Percentiles rank a stretch among this genome's conserved stretches.
phyloP scores from a whole-genome alignment of 1,140 invertebrate genomes.

The Drosophila saltans region DNA sequence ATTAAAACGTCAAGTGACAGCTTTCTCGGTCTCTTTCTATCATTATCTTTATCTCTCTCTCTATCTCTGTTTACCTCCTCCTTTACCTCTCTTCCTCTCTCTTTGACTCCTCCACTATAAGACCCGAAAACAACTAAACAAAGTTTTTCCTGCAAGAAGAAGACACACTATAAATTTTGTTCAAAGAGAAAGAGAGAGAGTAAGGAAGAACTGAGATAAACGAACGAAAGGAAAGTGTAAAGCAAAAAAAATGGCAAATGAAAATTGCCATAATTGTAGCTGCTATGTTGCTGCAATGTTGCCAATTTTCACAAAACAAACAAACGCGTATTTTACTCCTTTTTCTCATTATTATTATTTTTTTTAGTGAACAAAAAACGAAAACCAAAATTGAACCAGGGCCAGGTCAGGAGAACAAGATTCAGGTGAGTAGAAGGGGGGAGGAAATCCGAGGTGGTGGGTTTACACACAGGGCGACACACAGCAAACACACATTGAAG shows the following conservation, averaged over 20 bases:
- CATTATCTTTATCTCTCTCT: neutral
- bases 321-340: too few relatives aligned
- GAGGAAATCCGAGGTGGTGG: slow-evolving; percentile 1
- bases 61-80: neutral
- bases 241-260: slow-evolving; percentile 17
- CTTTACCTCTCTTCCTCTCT: neutral
- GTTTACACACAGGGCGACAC: slow-evolving; percentile 21
- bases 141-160: neutral
- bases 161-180: neutral
- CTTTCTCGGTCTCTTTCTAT: slow-evolving; percentile 8
- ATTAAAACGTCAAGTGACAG: slow-evolving; percentile 74
- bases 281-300: slow-evolving; percentile 11
- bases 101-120: too few relatives aligned
- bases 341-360: slow-evolving; percentile 24
- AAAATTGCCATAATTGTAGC: slow-evolving; percentile 43
- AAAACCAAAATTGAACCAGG: slow-evolving; percentile 3
- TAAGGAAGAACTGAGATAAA: too few relatives aligned
- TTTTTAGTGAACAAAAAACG: slow-evolving; percentile 54
- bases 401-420: neutral
- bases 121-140: too few relatives aligned
- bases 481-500: slow-evolving; percentile 7
- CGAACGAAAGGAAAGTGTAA: neutral
- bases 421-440: neutral
- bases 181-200: neutral
- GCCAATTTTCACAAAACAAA: slow-evolving; percentile 53